Evolutionary conservation across 2,113 vertebrate species (phyloP), one percentile per base, ranked within the genome.

Genomic region (Centrocercus urophasianus): DNA sequence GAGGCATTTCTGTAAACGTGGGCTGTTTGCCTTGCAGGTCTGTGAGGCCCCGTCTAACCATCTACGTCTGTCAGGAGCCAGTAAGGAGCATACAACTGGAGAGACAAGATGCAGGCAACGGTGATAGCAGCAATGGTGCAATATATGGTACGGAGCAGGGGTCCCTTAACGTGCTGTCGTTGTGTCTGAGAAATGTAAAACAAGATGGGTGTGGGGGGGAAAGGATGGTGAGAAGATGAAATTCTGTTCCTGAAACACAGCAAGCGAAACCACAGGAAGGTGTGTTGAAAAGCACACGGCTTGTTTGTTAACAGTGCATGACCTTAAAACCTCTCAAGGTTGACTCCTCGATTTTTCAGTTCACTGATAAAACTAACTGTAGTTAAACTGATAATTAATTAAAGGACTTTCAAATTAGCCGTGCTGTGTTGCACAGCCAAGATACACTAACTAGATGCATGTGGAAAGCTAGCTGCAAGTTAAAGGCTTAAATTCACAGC

Each of bases 21-120:
- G 0, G 52, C 10, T 60, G 18, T 78, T 60, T 82, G 81, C 8
- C 11, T 57, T 93, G 61, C 97, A 99, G 99, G 97, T 98, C 98
- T 2, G 98, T 99, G 81, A 98, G 98, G 97, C 99, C 99, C 85
- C 98, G 99, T 66, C 91, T 99, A 96, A 99, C 99, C 2, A 97
- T 99, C 96, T 99, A 99, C 3, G 98, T 99, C 93, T 98, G 98
- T 96, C 98, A 98, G 96, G 98, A 99, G 96, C 98, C 98, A 24
- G 48, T 98, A 0, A 93, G 87, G 72, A 96, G 86, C 70, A 88
- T 98, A 5, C 97, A 97, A 32, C 97, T 98, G 97, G 98, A 98
- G 90, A 97, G 97, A 67, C 98, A 95, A 86, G 97, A 97, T 16
- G 94, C 94, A 34, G 98, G 98, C 97, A 97, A 97, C 3, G 96